Conservation (phyloP, 2,888 invertebrate species). For the Drosophila acutilabella region DNA sequence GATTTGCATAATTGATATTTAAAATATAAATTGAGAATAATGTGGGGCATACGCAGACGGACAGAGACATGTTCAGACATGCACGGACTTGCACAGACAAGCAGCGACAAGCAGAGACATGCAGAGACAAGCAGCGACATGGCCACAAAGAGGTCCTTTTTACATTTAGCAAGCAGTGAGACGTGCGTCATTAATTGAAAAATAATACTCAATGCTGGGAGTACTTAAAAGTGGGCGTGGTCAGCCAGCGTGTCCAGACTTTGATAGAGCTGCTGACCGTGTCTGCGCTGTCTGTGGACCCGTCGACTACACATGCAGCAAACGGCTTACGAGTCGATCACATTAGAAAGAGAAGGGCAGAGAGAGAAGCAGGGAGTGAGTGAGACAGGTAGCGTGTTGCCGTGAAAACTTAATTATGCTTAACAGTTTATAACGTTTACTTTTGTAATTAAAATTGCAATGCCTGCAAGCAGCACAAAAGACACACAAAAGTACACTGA, state of each 20-base stretch:
- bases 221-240: background rate
- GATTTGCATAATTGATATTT: constrained; percentile 77
- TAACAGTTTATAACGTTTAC: constrained; percentile 43
- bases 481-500: constrained; percentile 12
- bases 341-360: background rate
- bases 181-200: constrained; percentile 68
- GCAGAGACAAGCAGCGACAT: too few species aligned
- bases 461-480: constrained; percentile 38
- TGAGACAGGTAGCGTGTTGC: background rate
- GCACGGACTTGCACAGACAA: too few species aligned
- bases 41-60: constrained; percentile 4
- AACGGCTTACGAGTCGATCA: constrained; percentile 22
- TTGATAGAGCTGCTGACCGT: constrained; percentile 1
- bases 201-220: constrained; percentile 53
- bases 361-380: background rate
- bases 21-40: constrained; percentile 66
- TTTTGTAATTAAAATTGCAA: constrained; percentile 65
- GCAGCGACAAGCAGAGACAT: too few species aligned
- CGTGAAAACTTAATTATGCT: constrained; percentile 60
- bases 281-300: constrained; percentile 11
- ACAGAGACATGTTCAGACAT: background rate
- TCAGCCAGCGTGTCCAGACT: background rate
- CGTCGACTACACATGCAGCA: constrained; percentile 29
- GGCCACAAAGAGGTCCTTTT: background rate
- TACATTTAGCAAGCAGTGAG: background rate